These are phyloP conservation scores for Cephus spinipes DNA, from an alignment of 2,888 invertebrate genomes.

Conservation along the genomic window DNA sequence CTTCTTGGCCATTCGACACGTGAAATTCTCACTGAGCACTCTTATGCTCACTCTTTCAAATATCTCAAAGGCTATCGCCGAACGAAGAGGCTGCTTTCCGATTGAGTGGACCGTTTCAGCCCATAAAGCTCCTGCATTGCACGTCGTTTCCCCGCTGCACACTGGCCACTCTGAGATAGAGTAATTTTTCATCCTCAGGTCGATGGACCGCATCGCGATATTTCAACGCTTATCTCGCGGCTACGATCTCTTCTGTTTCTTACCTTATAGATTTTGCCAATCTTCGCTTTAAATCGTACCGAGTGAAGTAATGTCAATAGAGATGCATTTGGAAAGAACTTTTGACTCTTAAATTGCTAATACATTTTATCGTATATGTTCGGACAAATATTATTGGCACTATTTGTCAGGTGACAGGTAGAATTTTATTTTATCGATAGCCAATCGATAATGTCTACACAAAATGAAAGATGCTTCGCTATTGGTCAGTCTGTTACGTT, in stretches of 20 bases:
- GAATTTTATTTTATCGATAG: background rate
- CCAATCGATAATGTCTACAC: background rate
- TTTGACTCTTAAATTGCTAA: background rate
- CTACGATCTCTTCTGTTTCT: constrained; percentile 23
- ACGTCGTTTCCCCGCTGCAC: constrained; percentile 15
- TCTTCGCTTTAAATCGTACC: background rate
- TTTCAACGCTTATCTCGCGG: constrained; percentile 36
- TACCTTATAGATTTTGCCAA: constrained; percentile 6
- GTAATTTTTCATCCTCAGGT: constrained; percentile 44
- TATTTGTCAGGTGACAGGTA: background rate
- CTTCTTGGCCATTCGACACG: background rate
- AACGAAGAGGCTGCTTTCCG: constrained; percentile 36
- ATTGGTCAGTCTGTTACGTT: background rate
- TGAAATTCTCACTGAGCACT: background rate
- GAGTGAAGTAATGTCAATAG: background rate
- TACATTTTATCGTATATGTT: background rate
- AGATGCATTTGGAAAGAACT: background rate
- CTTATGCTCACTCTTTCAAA: background rate
- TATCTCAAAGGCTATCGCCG: constrained; percentile 19
- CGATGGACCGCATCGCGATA: constrained; percentile 41
- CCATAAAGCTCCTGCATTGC: constrained; percentile 35
- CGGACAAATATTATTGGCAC: background rate
- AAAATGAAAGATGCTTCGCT: background rate
- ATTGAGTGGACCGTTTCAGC: constrained; percentile 42
- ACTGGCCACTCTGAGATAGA: constrained; percentile 29